Evolutionary conservation across 2,888 invertebrate species (phyloP).

Genomic region (Mongoloraphidia duomilia): DNA sequence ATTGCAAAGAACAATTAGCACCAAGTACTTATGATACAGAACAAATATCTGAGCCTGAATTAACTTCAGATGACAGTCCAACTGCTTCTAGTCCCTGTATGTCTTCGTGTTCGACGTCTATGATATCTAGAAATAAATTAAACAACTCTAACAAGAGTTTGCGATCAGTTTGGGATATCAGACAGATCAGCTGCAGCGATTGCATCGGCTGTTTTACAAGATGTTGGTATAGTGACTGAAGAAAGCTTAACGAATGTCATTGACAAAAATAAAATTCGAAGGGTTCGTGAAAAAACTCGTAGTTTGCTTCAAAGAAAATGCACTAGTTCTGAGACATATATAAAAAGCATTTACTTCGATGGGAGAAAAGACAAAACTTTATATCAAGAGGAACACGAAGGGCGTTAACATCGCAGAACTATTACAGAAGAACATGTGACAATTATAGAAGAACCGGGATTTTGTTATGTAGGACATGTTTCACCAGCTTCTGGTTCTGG

Average conservation of each 20-base stretch:
- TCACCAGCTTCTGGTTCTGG: too few species aligned
- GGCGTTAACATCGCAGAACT: not conserved
- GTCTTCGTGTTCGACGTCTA: too few species aligned
- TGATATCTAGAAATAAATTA: too few species aligned
- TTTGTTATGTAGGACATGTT: not conserved
- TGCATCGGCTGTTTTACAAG: slow-evolving; percentile 11
- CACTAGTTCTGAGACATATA: not conserved
- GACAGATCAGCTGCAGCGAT: slow-evolving; percentile 12
- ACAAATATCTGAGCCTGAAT: too few species aligned
- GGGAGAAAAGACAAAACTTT: slow-evolving; percentile 4
- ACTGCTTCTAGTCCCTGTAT: too few species aligned
- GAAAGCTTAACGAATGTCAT: slow-evolving; percentile 10
- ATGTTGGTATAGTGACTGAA: slow-evolving; percentile 12
- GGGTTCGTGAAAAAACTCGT: slow-evolving; percentile 9
- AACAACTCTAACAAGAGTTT: not conserved
- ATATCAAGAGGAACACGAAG: not conserved
- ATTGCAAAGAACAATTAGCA: too few species aligned
- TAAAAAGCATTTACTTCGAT: slow-evolving; percentile 5
- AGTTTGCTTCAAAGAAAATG: not conserved
- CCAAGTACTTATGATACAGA: too few species aligned
- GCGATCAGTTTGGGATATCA: slow-evolving; percentile 10
- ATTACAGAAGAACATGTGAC: slow-evolving; percentile 5
- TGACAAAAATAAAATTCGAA: slow-evolving; percentile 13
- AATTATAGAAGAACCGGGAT: not conserved
- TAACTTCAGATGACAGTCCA: too few species aligned